Evolutionary conservation across 2,888 invertebrate species (phyloP).

Genomic region (Polyploca ridens): DNA sequence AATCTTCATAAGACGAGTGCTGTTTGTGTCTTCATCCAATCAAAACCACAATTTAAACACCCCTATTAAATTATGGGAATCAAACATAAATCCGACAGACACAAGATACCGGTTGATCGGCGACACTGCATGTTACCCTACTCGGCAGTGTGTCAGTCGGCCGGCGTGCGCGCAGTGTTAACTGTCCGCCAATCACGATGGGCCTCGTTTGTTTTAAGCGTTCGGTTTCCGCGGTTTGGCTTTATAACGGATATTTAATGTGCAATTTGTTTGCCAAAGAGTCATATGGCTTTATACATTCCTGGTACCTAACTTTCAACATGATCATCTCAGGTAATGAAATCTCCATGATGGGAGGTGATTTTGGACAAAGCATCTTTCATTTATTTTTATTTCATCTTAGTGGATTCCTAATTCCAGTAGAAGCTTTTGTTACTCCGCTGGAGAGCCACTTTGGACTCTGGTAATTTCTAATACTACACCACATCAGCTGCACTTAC

Average conservation of each 20-base stretch:
- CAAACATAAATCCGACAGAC: slow-evolving; percentile 2
- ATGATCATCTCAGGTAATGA: too few relatives aligned
- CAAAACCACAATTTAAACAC: not conserved
- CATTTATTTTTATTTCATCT: too few relatives aligned
- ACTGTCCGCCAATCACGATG: slow-evolving; percentile 9
- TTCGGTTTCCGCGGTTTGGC: slow-evolving; percentile 7
- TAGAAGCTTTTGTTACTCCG: too few relatives aligned
- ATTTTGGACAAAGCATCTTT: too few relatives aligned
- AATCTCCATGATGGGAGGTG: too few relatives aligned
- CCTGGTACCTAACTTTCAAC: not conserved
- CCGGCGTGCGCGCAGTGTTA: slow-evolving; percentile 9
- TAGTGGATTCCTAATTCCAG: too few relatives aligned
- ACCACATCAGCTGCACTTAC: too few relatives aligned
- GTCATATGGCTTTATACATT: not conserved
- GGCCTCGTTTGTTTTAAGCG: slow-evolving; percentile 4
- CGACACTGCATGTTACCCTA: not conserved
- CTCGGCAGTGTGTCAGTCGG: slow-evolving; percentile 13
- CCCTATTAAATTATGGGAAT: not conserved
- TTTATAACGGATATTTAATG: not conserved
- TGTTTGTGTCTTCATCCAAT: too few relatives aligned
- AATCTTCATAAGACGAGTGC: not conserved
- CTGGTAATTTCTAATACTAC: too few relatives aligned
- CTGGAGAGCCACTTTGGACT: too few relatives aligned
- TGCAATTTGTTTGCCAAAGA: not conserved
- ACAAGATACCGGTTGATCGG: slow-evolving; percentile 1